Percentiles rank a stretch among this genome's conserved stretches.
These are phyloP conservation scores for Drosophila testacea DNA, from an alignment of 2,888 invertebrate genomes.

Conservation along the genomic window DNA sequence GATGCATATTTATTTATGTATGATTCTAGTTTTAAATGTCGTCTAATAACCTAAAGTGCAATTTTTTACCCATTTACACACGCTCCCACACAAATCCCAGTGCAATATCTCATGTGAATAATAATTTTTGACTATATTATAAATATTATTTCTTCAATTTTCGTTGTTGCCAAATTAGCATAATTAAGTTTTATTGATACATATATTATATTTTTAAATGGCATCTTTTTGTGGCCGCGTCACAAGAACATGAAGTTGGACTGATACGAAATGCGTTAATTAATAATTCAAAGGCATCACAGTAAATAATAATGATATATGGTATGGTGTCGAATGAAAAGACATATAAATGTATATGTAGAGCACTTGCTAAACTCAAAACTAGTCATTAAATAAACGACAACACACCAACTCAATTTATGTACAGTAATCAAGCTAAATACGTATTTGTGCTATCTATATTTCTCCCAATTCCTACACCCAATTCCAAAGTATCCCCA, in stretches of 20 bases:
- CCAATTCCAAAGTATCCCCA: neutral
- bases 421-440: constrained; percentile 66
- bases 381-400: constrained; percentile 56
- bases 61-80: constrained; percentile 41
- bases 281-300: constrained; percentile 45
- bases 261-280: constrained; percentile 67
- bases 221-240: constrained; percentile 23
- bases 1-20: constrained; percentile 41
- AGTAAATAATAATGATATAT: constrained; percentile 24
- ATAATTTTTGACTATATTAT: constrained; percentile 22
- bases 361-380: constrained; percentile 64
- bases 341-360: constrained; percentile 38
- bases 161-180: constrained; percentile 80
- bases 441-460: constrained; percentile 31
- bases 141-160: constrained; percentile 38
- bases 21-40: constrained; percentile 54
- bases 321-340: constrained; percentile 8
- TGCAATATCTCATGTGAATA: constrained; percentile 59
- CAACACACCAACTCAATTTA: constrained; percentile 36
- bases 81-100: constrained; percentile 26
- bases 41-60: constrained; percentile 70
- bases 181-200: constrained; percentile 68
- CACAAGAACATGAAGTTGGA: constrained; percentile 57
- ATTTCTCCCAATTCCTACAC: constrained; percentile 6
- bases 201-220: constrained; percentile 36